Percentiles rank a stretch among this genome's conserved stretches.
Evolutionary conservation across 1,140 invertebrate genomes (phyloP).

Genomic region (Drosophila pseudoananassae): DNA sequence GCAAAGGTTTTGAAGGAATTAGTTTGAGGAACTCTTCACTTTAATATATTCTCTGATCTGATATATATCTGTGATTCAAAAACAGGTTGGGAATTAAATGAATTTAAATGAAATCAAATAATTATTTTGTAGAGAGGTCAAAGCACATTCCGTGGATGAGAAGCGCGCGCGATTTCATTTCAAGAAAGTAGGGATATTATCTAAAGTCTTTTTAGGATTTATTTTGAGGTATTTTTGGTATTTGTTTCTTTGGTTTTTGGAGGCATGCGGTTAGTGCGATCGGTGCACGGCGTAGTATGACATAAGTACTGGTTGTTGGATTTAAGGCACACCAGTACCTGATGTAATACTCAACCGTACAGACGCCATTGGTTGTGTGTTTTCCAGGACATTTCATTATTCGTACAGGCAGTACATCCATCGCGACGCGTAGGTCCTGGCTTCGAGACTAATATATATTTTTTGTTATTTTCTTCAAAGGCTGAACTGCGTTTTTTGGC

Average conservation of each 20-base stretch:
- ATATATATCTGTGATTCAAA: too few species aligned
- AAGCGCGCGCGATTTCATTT: constrained; percentile 42
- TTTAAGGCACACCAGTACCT: constrained; percentile 93
- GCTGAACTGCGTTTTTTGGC: neutral
- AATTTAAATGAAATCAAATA: neutral
- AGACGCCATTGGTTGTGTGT: constrained; percentile 47
- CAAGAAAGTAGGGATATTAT: neutral
- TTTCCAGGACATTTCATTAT: constrained; percentile 12
- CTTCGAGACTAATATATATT: neutral
- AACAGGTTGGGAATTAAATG: too few species aligned
- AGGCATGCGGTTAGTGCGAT: constrained; percentile 76
- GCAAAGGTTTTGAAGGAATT: neutral
- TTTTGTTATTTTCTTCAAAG: constrained; percentile 30
- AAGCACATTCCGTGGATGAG: constrained; percentile 26
- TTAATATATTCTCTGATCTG: too few species aligned
- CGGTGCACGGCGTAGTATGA: constrained; percentile 87
- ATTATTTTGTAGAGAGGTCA: neutral
- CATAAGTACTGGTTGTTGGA: constrained; percentile 90
- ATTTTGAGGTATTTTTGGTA: neutral
- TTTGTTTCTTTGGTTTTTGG: constrained; percentile 6
- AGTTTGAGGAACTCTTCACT: neutral
- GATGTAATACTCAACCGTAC: constrained; percentile 97
- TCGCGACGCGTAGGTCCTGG: neutral
- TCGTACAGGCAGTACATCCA: neutral
- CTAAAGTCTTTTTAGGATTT: neutral